Base-by-base conservation (phyloP, 2,888 invertebrate species). In the Ethmia dodecea region DNA sequence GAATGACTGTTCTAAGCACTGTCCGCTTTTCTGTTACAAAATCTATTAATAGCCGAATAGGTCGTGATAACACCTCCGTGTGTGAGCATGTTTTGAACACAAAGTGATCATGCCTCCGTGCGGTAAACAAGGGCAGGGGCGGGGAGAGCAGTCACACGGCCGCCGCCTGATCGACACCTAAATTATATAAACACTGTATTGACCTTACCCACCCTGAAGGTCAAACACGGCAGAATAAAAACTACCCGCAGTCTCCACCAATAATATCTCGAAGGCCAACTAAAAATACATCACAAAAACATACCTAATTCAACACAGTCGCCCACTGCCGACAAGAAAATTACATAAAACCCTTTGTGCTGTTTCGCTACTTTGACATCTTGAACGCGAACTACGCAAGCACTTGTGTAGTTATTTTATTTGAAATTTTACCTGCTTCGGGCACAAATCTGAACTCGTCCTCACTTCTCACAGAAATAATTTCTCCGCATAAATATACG, bases 141-240 rank as follows among this genome's bases (percentile, higher is more conserved):
- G 33, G 3, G 22, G 49, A n/a, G n/a, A n/a, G n/a, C 47, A 52
- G 63, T 62, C 65, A 69, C 57, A 47, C 55, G 43, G 33, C 40
- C 30, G 35, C 33, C 40, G 45, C 52, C 48, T 67, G 63, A 53
- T 38, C 55, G 48, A 38, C 41, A 42, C 35, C 28, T 46, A 60
- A 70, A 74, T 75, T 74, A 77, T 71, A 69, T 73, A 75, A 74
- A 80, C 71, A 68, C 46, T 28, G 13, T 48, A 50, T 51, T 57
- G 81, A 83, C 81, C 81, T 83, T 83, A 61, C 65, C 54, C 13
- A 38, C 38, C 22, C 33, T 64, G 71, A 80, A 83, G 81, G 81
- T 81, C 79, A 74, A 28, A 33, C 36, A 28, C 20, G 35, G 47
- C 26, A 41, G 38, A 39, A 45, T 35, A 41, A 44, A 50, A 52